A percentile compares a stretch with the other conserved stretches of the same genome.
Evolutionary conservation across 2,888 invertebrate genomes (phyloP).

Genomic region (Acronicta leporina): DNA sequence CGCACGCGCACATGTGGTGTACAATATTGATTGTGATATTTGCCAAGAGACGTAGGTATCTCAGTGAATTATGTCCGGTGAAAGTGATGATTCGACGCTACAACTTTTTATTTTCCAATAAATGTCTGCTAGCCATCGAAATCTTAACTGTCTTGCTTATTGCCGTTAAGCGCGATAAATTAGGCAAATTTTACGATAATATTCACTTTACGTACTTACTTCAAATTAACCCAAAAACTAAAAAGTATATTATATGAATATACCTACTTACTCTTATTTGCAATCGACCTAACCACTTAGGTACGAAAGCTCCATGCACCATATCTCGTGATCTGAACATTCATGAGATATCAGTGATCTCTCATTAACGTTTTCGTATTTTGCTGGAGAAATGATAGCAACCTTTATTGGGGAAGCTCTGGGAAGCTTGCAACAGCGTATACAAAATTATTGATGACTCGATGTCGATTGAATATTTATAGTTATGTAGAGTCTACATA

Average conservation of each 20-base stretch:
- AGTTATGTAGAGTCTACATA: no score
- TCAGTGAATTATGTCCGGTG: constrained; percentile 71
- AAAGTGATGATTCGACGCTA: constrained; percentile 66
- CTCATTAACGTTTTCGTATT: constrained; percentile 37
- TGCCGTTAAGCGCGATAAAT: no score
- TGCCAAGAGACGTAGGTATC: constrained; percentile 57
- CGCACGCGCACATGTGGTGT: constrained; percentile 48
- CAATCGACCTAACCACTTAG: not conserved
- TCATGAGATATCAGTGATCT: constrained; percentile 3
- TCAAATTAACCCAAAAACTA: no score
- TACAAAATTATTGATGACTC: not conserved
- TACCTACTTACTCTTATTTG: not conserved
- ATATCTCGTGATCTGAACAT: constrained; percentile 2
- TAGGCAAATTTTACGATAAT: no score
- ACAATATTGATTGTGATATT: constrained; percentile 74
- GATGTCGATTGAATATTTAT: no score
- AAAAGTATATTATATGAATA: not conserved
- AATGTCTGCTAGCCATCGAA: constrained; percentile 55
- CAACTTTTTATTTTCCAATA: constrained; percentile 62
- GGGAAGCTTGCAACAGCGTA: constrained; percentile 15
- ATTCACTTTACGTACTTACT: no score
- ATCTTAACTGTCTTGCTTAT: constrained; percentile 17
- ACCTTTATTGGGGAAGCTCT: constrained; percentile 40
- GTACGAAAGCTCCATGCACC: constrained; percentile 4
- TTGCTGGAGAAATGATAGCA: constrained; percentile 52